Evolutionary conservation across 2,797 vertebrate genomes (phyloP), one percentile per base, ranked within the genome.

Genomic region (Parauchenoglanis ngamensis): DNA sequence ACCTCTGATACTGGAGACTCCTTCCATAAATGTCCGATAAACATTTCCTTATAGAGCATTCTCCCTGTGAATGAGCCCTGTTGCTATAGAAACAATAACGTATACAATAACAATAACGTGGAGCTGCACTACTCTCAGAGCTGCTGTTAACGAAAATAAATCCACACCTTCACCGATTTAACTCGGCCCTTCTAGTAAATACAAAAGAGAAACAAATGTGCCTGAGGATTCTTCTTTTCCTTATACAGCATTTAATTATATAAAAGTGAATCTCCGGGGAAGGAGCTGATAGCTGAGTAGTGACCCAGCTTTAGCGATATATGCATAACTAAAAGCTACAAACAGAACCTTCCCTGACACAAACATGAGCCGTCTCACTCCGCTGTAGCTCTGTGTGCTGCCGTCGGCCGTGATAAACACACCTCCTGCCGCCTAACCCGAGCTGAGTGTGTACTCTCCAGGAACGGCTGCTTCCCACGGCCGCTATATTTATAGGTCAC

Each of bases 401-500:
- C 80, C 84, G 84, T 84, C 80, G 72, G 57, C 19, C 70, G 68
- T 77, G 84, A 89, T 89, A 86, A 89, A 85, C 82, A 73, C 77
- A 49, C 76, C 72, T 81, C 59, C 70, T 80, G 49, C 65, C 4
- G 56, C 83, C 57, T 86, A 70, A 81, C 46, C 23, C 19, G 85
- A 83, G 76, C 78, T 11, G 87, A 46, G 61, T 54, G 79, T 68
- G 77, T 3, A 3, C 49, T 87, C 85, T 87, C 85, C 77, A 77
- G 87, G 77, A 79, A 79, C 54, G 67, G 68, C 75, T 78, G 84
- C 85, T 82, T 72, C 89, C 87, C 61, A 59, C 83, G 78, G 85
- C 77, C 59, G 67, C 65, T 89, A 83, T 87, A 89, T 91, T 89
- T 85, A 89, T 78, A 87, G 67, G 65, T 80, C 28, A 57, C 77